phyloP scores from a whole-genome alignment of 2,113 vertebrate species.

The Platycercus adscitus region DNA sequence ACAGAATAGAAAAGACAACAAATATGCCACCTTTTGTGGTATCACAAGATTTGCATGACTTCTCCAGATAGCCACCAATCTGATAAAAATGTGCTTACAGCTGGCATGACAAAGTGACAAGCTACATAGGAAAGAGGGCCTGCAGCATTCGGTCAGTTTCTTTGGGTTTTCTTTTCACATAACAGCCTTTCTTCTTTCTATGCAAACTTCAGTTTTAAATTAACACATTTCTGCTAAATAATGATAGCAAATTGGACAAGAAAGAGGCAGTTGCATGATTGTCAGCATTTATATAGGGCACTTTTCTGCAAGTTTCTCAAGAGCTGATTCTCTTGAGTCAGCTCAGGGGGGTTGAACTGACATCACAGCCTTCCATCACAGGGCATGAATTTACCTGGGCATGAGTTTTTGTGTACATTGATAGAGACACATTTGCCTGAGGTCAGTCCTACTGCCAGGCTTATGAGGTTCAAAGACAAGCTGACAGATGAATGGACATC shows the following conservation, averaged over 20 bases:
- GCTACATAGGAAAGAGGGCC: rapidly evolving
- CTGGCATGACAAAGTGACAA: neutral
- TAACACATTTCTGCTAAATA: neutral
- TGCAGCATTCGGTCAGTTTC: neutral
- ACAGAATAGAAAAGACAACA: neutral
- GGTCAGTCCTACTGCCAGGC: neutral
- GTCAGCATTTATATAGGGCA: neutral
- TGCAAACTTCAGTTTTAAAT: neutral
- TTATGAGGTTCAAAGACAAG: neutral
- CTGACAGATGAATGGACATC: neutral
- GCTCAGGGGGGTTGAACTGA: neutral
- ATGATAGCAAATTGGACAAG: neutral
- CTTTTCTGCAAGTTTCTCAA: neutral
- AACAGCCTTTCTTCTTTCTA: neutral
- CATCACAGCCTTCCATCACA: neutral
- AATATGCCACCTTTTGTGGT: neutral
- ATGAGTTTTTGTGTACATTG: rapidly evolving
- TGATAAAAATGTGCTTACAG: neutral
- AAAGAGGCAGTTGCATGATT: neutral
- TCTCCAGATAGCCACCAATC: neutral
- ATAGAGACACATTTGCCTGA: neutral
- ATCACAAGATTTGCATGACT: neutral
- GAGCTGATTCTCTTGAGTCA: neutral
- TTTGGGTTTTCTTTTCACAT: neutral
- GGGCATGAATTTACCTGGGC: neutral